phyloP scores from a whole-genome alignment of 2,113 vertebrate genomes.

The Callocephalon fimbriatum region DNA sequence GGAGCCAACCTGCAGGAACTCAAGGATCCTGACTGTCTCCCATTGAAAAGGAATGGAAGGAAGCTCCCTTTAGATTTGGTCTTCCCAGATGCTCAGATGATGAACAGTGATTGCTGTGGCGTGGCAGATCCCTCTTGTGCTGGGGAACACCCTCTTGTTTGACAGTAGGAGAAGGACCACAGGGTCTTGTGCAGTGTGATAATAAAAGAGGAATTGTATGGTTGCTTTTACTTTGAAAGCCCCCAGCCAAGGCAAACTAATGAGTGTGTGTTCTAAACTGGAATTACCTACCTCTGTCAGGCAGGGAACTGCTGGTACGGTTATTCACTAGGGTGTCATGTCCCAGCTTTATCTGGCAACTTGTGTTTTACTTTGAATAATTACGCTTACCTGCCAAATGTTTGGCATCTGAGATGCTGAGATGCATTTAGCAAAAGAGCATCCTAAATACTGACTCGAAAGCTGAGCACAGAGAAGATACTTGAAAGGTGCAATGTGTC shows the following conservation, averaged over 20 bases:
- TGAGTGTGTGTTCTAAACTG: not conserved
- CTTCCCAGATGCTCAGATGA: not conserved
- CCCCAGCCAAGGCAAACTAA: not conserved
- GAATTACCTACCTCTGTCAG: not conserved
- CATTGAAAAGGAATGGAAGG: not conserved
- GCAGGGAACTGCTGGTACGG: not conserved
- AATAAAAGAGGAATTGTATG: not conserved
- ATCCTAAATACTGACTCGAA: not conserved
- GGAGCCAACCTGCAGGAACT: not conserved
- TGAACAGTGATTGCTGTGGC: too few species aligned
- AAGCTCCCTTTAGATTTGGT: not conserved
- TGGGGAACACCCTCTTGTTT: not conserved
- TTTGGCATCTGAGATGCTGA: not conserved
- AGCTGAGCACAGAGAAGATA: not conserved
- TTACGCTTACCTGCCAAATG: not conserved
- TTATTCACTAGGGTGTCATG: not conserved
- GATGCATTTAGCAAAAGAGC: not conserved
- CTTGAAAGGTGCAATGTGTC: slow-evolving; percentile 12
- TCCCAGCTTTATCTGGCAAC: not conserved
- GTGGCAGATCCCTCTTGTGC: not conserved
- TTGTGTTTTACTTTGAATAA: not conserved
- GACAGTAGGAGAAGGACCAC: too few species aligned
- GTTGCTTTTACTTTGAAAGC: not conserved
- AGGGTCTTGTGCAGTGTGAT: not conserved
- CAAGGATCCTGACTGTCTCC: not conserved